Conservation (phyloP, 2,113 vertebrate species). For the Mirza zaza region DNA sequence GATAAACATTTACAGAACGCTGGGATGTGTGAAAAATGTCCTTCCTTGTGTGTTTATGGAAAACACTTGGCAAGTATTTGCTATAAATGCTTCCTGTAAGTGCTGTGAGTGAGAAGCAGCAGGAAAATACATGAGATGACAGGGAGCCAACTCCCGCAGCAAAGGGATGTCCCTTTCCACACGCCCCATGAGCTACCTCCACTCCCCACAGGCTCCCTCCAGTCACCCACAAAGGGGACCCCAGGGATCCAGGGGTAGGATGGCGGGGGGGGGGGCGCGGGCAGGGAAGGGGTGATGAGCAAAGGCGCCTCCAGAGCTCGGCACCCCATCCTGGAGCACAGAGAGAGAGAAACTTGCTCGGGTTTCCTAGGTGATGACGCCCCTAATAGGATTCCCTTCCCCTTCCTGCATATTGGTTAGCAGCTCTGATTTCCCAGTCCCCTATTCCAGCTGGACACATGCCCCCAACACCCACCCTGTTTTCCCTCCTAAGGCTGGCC, state of each 20-base stretch:
- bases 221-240: rapidly evolving
- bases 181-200: not conserved
- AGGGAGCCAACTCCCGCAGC: not conserved
- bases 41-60: conserved; percentile 55
- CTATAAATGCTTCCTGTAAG: conserved; percentile 58
- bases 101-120: conserved; percentile 1
- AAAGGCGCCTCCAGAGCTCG: not conserved
- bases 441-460: not conserved
- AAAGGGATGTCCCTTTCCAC: not conserved
- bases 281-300: too few species aligned
- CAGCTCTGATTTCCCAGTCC: not conserved
- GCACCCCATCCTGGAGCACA: not conserved
- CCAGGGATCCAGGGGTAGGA: not conserved
- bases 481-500: not conserved
- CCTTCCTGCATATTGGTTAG: rapidly evolving
- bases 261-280: too few species aligned
- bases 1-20: conserved; percentile 21
- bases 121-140: not conserved
- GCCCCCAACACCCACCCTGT: rapidly evolving
- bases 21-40: conserved; percentile 41
- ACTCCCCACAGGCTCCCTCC: not conserved
- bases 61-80: conserved; percentile 65
- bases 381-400: not conserved
- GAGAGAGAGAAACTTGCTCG: not conserved
- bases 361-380: not conserved